Evolutionary conservation across 2,888 invertebrate genomes (phyloP).

Genomic region (Alentia gelatinosa): DNA sequence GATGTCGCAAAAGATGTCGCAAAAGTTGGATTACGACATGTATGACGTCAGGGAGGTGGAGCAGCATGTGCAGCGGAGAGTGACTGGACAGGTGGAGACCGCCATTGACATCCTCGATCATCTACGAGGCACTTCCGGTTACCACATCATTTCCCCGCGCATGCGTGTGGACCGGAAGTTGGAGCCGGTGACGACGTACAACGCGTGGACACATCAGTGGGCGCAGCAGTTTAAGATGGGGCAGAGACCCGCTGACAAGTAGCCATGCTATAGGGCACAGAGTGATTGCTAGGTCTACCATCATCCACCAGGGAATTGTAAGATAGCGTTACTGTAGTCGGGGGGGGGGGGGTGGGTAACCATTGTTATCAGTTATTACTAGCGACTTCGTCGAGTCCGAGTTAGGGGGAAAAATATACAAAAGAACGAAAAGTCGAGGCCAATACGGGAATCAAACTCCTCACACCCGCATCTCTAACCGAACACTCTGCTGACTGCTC

Average conservation of each 20-base stretch:
- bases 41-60: not conserved
- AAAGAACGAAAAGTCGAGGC: too few relatives aligned
- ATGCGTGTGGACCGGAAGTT: not conserved
- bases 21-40: not conserved
- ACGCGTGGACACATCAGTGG: not conserved
- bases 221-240: not conserved
- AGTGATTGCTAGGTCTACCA: too few relatives aligned
- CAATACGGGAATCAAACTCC: too few relatives aligned
- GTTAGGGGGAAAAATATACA: too few relatives aligned
- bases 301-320: too few relatives aligned
- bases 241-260: not conserved
- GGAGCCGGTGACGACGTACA: not conserved
- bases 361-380: too few relatives aligned
- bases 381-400: too few relatives aligned
- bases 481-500: too few relatives aligned
- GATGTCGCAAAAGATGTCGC: not conserved
- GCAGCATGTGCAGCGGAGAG: not conserved
- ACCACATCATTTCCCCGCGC: not conserved
- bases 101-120: not conserved
- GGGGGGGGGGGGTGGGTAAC: too few relatives aligned
- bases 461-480: too few relatives aligned
- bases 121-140: not conserved
- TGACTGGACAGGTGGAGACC: not conserved
- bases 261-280: too few relatives aligned
- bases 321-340: too few relatives aligned